Evolutionary conservation across 2,113 vertebrate species (phyloP).

Genomic region (Pseudorectes ferrugineus): DNA sequence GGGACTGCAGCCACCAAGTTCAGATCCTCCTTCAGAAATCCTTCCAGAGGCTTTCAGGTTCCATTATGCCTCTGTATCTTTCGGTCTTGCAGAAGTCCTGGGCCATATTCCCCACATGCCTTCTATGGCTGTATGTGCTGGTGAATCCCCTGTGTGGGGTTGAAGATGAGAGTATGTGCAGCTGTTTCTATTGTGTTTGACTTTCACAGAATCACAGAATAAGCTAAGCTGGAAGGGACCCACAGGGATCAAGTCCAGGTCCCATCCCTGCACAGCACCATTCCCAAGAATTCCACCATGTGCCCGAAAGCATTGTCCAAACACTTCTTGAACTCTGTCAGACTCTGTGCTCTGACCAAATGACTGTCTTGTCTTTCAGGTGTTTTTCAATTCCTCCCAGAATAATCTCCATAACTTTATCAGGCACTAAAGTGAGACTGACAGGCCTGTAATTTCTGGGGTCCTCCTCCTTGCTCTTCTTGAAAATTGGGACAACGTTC

Average conservation of each 20-base stretch:
- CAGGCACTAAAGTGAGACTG: background rate
- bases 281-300: background rate
- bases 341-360: background rate
- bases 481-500: fast-evolving
- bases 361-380: background rate
- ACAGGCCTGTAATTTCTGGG: background rate
- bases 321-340: background rate
- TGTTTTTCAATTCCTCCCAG: background rate
- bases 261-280: background rate
- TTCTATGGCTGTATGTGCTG: background rate
- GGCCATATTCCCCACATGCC: background rate
- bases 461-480: background rate
- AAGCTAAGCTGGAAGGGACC: background rate
- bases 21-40: background rate
- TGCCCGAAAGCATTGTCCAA: background rate
- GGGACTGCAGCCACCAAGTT: background rate
- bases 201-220: background rate
- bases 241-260: background rate
- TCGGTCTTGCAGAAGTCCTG: background rate
- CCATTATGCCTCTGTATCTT: background rate
- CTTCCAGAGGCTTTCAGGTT: background rate
- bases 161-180: background rate
- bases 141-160: background rate
- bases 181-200: background rate
- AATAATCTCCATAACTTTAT: background rate